Conservation (phyloP, 2,888 invertebrate genomes). For the Sinotaia quadrata region DNA sequence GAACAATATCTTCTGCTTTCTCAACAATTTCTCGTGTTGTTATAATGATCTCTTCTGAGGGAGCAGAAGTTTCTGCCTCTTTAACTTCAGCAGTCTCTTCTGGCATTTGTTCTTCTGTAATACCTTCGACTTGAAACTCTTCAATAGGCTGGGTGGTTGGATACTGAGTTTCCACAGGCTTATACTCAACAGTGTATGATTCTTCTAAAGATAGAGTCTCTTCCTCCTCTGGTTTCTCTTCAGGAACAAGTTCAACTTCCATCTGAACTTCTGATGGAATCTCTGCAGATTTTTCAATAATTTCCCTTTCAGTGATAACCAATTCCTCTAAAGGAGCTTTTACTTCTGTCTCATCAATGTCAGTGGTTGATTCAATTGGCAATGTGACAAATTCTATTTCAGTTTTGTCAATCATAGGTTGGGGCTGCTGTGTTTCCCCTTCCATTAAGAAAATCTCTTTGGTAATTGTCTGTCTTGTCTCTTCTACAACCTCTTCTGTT, state of each 20-base stretch:
- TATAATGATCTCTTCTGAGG: slow-evolving; percentile 29
- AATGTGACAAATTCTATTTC: slow-evolving; percentile 45
- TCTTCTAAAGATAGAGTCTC: slow-evolving; percentile 23
- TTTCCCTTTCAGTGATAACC: slow-evolving; percentile 44
- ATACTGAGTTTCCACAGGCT: slow-evolving; percentile 20
- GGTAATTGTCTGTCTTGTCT: slow-evolving; percentile 50
- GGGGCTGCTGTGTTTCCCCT: slow-evolving; percentile 24
- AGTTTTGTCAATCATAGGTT: slow-evolving; percentile 43
- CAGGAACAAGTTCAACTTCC: slow-evolving; percentile 19
- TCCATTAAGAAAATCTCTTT: slow-evolving; percentile 34
- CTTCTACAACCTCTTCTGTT: slow-evolving; percentile 53
- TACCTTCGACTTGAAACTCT: slow-evolving; percentile 30
- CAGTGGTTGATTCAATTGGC: slow-evolving; percentile 39
- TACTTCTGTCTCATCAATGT: slow-evolving; percentile 41
- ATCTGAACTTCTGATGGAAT: slow-evolving; percentile 32
- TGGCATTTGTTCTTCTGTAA: slow-evolving; percentile 39
- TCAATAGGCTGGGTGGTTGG: slow-evolving; percentile 34
- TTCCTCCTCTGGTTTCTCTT: slow-evolving; percentile 31
- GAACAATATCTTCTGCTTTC: slow-evolving; percentile 17
- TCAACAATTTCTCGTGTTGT: slow-evolving; percentile 20
- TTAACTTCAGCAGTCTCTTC: slow-evolving; percentile 42
- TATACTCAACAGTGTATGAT: slow-evolving; percentile 17
- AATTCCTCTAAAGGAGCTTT: slow-evolving; percentile 36
- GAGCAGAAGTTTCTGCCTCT: slow-evolving; percentile 23
- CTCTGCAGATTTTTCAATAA: slow-evolving; percentile 24